Base-by-base conservation (phyloP, 2,888 invertebrate genomes). In the Epirrhoe alternata region DNA sequence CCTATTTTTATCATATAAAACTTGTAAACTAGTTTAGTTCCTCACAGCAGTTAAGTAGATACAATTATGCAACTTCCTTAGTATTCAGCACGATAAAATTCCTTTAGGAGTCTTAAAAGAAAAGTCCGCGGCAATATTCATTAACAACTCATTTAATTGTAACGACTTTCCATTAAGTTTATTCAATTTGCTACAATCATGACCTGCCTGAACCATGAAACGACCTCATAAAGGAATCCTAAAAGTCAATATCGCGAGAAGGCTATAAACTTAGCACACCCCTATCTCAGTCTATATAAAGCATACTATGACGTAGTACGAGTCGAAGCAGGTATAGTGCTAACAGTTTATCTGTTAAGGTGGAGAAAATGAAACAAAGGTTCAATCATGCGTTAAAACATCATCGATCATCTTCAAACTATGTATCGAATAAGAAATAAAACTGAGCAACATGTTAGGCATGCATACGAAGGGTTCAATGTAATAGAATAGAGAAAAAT, bases 251-350 rank as follows among this genome's bases (percentile, higher is more conserved):
- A 74, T 73, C 71, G 74, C 75, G 71, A 81, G 80, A 77, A 79
- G 74, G 77, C 80, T 80, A 66, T 80, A 74, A 72, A 81, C 78
- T 84, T 80, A 54, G 58, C 50, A 64, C 59, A 54, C 17, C 35
- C 47, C 56, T 38, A 33, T 52, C 57, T 49, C 33, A 51, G 31
- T 58, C 53, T 81, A 80, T 77, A 80, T 74, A 77, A 71, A 74
- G 74, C 72, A 70, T 71, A 74, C 75, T 75, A 74, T 76, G 78
- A 82, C 76, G 78, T 71, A 66, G 72, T 77, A 76, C 77, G 73
- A 77, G 81, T 79, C 77, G 73, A 77, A 81, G 76, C 84, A 86
- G 86, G 83, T 84, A 84, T 77, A 42, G 38, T 42, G 12, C 38
- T 5, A 12, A 2, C 38, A 12, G 38, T 4, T 12, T 42, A 12